A percentile compares a stretch with the other conserved stretches of the same genome.
phyloP scores from a whole-genome alignment of 37 sponge, comb jelly and placozoan species.

The Aphrocallistes beatrix region DNA sequence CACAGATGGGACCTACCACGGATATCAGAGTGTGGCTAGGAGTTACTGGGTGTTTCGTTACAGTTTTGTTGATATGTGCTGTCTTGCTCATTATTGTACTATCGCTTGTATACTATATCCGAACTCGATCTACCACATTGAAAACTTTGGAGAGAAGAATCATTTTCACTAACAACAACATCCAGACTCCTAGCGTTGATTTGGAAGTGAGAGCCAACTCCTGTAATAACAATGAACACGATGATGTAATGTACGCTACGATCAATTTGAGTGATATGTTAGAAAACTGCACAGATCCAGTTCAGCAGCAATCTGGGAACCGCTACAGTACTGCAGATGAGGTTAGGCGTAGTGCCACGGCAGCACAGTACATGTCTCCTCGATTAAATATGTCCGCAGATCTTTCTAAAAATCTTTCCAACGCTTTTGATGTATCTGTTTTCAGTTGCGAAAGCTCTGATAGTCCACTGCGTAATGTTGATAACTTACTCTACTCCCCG shows the following conservation, averaged over 20 bases:
- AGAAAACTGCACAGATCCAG: background rate
- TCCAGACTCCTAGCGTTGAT: background rate
- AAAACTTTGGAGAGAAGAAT: background rate
- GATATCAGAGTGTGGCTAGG: background rate
- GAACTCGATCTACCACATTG: background rate
- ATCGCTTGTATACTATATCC: background rate
- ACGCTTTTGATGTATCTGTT: no score
- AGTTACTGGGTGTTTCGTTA: background rate
- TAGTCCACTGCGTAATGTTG: no score
- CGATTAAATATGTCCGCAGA: no score
- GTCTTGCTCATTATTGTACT: background rate
- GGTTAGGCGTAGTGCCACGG: no score
- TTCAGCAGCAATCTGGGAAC: background rate
- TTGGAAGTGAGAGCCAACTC: background rate
- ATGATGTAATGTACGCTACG: background rate
- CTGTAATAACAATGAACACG: background rate
- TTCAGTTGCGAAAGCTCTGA: no score
- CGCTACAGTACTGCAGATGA: background rate
- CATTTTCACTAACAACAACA: background rate
- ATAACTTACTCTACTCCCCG: no score
- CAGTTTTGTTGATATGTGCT: background rate
- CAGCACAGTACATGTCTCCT: no score
- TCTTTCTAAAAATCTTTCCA: no score
- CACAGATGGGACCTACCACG: background rate
- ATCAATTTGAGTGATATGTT: background rate